Base-by-base conservation (phyloP, 2,888 invertebrate species). In the Imbricaverruca yamaguchii region DNA sequence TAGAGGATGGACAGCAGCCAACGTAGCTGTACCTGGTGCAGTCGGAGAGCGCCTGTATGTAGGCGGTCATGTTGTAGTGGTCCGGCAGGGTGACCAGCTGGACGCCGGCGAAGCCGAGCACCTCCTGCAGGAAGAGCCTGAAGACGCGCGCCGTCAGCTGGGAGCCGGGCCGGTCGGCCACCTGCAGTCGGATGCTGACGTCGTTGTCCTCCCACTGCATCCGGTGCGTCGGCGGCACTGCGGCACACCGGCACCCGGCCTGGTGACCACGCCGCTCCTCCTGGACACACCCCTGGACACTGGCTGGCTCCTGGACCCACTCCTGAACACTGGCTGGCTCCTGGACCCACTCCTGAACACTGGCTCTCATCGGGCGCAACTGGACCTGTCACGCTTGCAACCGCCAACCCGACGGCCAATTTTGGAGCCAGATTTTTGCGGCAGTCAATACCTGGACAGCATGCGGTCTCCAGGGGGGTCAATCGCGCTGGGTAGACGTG, bases 61-160 rank as follows among this genome's bases (percentile, higher is more conserved):
- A 74, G 53, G 18, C 55, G 55, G 21, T 74, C 74, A 74, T 74
- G 74, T 74, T 74, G 74, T 21, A 74, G 55, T 53, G 53, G 74
- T 74, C 74, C 0, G 18, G 74, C 74, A 55, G 55, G 55, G 23
- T 21, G 21, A 74, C 55, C 53, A 74, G 74, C 53, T 67, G n/a
- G 0, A 88, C 87, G 79, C 86, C 84, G n/a, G 84, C 85, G 83
- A 87, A 88, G 11, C 88, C 88, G 10, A 88, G 84, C 21, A 87
- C 86, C 82, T 88, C 88, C 81, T 86, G 85, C 59, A 88, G 85
- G 4, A 88, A 84, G 53, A 87, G 87, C 81, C 86, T 85, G n/a
- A 88, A 85, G 23, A 88, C 86, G 81, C 86, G 85, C 80, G 87
- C 87, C 82, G 86, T 85, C 23, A 88, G 85, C 82, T 86, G 86